Conservation (phyloP, 2,888 invertebrate genomes). For the Synergus gifuensis region DNA sequence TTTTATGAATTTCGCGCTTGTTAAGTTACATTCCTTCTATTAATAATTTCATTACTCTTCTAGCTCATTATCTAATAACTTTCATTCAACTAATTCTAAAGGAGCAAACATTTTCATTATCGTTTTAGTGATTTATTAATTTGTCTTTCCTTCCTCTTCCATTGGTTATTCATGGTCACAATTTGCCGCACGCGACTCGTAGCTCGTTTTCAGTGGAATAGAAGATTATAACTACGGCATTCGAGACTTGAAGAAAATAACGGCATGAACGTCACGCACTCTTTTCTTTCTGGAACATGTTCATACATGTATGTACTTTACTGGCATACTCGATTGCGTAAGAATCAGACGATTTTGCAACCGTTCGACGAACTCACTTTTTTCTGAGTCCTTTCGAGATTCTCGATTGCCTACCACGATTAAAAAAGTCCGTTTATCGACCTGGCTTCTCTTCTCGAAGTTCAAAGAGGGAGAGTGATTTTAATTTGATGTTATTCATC, state of each 20-base stretch:
- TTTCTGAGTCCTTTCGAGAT: constrained; percentile 10
- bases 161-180: constrained; percentile 13
- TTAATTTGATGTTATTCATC: too few relatives aligned
- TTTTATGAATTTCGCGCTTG: constrained; percentile 24
- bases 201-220: constrained; percentile 1
- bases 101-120: neutral
- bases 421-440: constrained; percentile 14
- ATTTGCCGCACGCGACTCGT: constrained; percentile 26
- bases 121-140: constrained; percentile 19
- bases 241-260: constrained; percentile 17
- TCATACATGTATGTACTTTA: neutral
- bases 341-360: constrained; percentile 39
- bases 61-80: constrained; percentile 12
- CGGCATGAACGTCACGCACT: constrained; percentile 28
- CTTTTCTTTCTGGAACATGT: constrained; percentile 38
- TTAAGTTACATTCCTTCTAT: constrained; percentile 23
- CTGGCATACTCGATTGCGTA: constrained; percentile 14
- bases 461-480: neutral
- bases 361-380: constrained; percentile 36
- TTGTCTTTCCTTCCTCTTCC: constrained; percentile 34
- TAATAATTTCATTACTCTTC: constrained; percentile 17
- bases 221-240: neutral
- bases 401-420: constrained; percentile 12
- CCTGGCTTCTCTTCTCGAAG: neutral
- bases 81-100: neutral